Conservation (phyloP, 2,797 vertebrate genomes). For the Staurois parvus region DNA sequence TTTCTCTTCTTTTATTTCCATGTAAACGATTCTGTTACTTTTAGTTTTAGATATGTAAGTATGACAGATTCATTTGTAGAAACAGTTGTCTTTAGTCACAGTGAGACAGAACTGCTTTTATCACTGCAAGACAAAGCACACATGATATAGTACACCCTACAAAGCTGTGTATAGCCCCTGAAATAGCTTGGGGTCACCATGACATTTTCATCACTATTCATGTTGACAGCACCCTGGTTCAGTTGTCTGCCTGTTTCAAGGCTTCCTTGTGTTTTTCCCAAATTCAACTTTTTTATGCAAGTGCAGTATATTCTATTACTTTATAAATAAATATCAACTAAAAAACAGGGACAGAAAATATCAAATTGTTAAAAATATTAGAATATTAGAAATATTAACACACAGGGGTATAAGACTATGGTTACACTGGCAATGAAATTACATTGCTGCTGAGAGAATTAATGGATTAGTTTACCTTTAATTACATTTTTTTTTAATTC, state of each 20-base stretch:
- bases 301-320: background rate
- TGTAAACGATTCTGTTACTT: background rate
- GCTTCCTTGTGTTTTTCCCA: constrained; percentile 8
- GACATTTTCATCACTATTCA: constrained; percentile 56
- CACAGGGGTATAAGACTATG: too few species aligned
- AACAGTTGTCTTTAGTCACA: constrained; percentile 57
- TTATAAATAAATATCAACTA: background rate
- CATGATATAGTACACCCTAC: constrained; percentile 34
- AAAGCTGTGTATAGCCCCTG: constrained; percentile 4
- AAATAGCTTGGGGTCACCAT: constrained; percentile 53
- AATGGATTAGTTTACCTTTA: too few species aligned
- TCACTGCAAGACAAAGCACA: constrained; percentile 39
- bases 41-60: constrained; percentile 21
- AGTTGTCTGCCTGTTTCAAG: constrained; percentile 5
- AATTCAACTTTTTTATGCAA: background rate
- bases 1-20: background rate
- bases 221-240: constrained; percentile 41
- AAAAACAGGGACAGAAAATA: background rate
- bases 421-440: too few species aligned
- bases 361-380: too few species aligned
- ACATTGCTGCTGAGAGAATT: too few species aligned
- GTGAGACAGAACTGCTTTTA: constrained; percentile 25
- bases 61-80: constrained; percentile 34
- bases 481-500: too few species aligned
- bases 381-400: too few species aligned